Base-by-base conservation (phyloP, 2,888 invertebrate genomes). In the Itoplectis maculator region DNA sequence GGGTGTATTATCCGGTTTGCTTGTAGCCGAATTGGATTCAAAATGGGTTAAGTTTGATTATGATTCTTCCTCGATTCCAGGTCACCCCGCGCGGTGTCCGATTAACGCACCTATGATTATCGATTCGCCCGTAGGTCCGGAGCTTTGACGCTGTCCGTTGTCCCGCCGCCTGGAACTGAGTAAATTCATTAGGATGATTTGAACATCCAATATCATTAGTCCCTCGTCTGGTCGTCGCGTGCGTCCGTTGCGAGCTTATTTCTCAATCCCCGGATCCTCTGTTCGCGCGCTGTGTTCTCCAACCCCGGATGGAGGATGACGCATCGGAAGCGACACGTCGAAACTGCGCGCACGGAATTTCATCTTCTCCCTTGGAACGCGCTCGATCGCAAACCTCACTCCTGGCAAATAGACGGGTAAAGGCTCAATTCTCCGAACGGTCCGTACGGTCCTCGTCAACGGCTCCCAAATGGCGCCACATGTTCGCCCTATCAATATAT, bases 101-200 rank as follows among this genome's bases (percentile, higher is more conserved):
- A 75, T 65, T 65, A 40, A 70, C 37, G 45, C 75, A 66, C 59
- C 45, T 37, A 45, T 65, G 45, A 70, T 75, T 63, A 75, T 75
- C 35, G 35, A 65, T 70, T 70, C 54, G 45, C 69, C 63, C 45
- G 42, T 35, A 5, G 29, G 29, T n/a, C 42, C 63, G 11, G 45
- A 18, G 15, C 42, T 69, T n/a, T 37, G 40, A 70, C 37, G 20
- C n/a, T 15, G 3, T n/a, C 20, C 9, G 42, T 11, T 45, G 20
- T 40, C 51, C n/a, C n/a, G 3, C 15, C 18, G 18, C 15, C 20
- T 29, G 61, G 23, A 59, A 6, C 61, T 15, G 2, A 56, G 69
- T 40, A 70, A 56, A 81, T 70, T 75, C 65, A 72, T 66, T 45
- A 20, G 40, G 65, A 66, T 40, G 47, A 76, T 70, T 81, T 56